A percentile compares a stretch with the other conserved stretches of the same genome.
Evolutionary conservation across 2,113 vertebrate species (phyloP).

Genomic region (Sceloporus tristichus): DNA sequence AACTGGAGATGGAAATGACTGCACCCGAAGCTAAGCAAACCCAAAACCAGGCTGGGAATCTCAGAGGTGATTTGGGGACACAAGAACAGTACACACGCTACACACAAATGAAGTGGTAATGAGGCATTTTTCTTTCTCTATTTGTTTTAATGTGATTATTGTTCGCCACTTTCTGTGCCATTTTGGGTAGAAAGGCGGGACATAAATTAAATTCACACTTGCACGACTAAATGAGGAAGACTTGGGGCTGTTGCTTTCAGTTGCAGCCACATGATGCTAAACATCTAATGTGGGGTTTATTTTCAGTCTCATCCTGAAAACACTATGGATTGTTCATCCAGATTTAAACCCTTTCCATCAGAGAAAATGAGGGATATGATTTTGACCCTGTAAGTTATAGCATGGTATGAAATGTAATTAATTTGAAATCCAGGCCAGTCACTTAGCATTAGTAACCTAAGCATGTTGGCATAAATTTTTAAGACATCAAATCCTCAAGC

Average conservation of each 20-base stretch:
- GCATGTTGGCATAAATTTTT: conserved; percentile 25
- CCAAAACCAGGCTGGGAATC: not conserved
- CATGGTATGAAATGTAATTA: conserved; percentile 40
- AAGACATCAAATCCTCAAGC: conserved; percentile 44
- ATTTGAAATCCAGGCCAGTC: conserved; percentile 36
- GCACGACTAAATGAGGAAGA: not conserved
- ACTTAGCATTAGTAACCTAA: conserved; percentile 21
- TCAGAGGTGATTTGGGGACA: not conserved
- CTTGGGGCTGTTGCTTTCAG: not conserved
- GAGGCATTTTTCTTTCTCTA: not conserved
- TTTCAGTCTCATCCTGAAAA: not conserved
- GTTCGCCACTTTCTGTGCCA: not conserved
- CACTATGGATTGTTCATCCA: not conserved
- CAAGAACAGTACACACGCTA: not conserved
- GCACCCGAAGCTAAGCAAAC: not conserved
- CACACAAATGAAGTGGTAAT: not conserved
- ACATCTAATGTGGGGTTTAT: accelerated
- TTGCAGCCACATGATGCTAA: not conserved
- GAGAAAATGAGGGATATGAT: conserved; percentile 5
- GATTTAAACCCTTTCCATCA: not conserved
- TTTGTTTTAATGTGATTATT: not conserved
- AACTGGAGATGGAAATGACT: not conserved
- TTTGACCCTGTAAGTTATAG: conserved; percentile 10
- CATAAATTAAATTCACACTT: not conserved
- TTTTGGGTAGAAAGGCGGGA: not conserved